Conservation (phyloP, 1,140 invertebrate species). For the Stenopsyche tienmushanensis region DNA sequence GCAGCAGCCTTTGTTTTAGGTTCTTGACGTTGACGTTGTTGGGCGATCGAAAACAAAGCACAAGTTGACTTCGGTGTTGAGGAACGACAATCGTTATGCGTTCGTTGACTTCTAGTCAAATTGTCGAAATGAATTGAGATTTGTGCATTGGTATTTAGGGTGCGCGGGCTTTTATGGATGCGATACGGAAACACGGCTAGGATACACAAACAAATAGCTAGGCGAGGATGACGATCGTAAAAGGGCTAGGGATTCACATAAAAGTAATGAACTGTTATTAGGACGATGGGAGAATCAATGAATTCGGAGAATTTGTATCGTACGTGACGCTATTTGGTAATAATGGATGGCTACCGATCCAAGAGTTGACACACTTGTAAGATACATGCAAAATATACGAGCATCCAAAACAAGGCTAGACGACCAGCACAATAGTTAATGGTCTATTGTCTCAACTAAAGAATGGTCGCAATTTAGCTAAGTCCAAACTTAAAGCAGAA, state of each 20-base stretch:
- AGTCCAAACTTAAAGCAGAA: neutral
- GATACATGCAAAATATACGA: neutral
- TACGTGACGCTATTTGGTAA: neutral
- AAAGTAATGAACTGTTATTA: neutral
- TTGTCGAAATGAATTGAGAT: slow-evolving; percentile 21
- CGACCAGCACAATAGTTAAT: neutral
- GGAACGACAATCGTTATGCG: slow-evolving; percentile 12
- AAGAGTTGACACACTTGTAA: neutral
- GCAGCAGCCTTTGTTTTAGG: too few relatives aligned
- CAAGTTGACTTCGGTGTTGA: neutral
- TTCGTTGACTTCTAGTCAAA: slow-evolving; percentile 29
- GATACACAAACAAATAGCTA: neutral
- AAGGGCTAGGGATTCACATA: neutral
- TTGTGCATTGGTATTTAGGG: slow-evolving; percentile 18
- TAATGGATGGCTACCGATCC: neutral
- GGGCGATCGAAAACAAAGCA: neutral
- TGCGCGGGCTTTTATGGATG: slow-evolving; percentile 5
- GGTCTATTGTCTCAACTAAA: slow-evolving; percentile 15
- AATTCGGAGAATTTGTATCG: neutral
- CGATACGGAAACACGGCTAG: neutral
- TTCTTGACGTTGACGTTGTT: too few relatives aligned
- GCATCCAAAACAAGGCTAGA: neutral
- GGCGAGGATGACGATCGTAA: neutral
- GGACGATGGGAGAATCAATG: neutral
- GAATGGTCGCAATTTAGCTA: slow-evolving; percentile 23